Percentiles rank a stretch among this genome's conserved stretches.
Conservation (phyloP, 2,888 invertebrate species). For the Cylindroiulus punctatus region DNA sequence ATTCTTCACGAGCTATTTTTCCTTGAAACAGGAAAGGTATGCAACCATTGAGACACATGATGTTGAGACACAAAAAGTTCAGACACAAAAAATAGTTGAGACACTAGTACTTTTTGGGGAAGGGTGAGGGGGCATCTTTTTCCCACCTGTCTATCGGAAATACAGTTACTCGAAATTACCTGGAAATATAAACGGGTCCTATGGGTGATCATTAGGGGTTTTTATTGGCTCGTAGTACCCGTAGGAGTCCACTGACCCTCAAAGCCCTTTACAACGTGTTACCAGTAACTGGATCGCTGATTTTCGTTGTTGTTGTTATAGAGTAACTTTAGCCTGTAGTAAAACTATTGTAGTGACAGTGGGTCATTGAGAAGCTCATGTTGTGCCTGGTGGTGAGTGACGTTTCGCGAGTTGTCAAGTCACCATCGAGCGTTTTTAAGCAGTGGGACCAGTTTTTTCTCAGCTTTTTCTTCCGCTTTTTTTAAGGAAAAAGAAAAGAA, state of each 20-base stretch:
- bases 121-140: background rate
- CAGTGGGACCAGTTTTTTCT: constrained; percentile 21
- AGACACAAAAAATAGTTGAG: no score
- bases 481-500: background rate
- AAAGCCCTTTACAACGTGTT: background rate
- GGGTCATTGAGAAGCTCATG: background rate
- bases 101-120: background rate
- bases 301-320: background rate
- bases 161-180: constrained; percentile 4
- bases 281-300: constrained; percentile 7
- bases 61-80: no score
- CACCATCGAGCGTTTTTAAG: background rate
- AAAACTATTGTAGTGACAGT: constrained; percentile 19
- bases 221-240: background rate
- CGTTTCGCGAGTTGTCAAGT: background rate
- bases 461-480: no score
- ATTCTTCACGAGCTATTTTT: no score
- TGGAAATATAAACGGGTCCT: background rate
- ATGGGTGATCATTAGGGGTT: constrained; percentile 1
- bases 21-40: background rate
- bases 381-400: background rate
- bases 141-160: background rate
- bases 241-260: constrained; percentile 23
- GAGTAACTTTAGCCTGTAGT: background rate
- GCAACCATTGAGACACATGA: background rate